These are phyloP conservation scores for Cheirogaleus medius DNA, from an alignment of 2,113 vertebrate genomes.

Conservation along the genomic window DNA sequence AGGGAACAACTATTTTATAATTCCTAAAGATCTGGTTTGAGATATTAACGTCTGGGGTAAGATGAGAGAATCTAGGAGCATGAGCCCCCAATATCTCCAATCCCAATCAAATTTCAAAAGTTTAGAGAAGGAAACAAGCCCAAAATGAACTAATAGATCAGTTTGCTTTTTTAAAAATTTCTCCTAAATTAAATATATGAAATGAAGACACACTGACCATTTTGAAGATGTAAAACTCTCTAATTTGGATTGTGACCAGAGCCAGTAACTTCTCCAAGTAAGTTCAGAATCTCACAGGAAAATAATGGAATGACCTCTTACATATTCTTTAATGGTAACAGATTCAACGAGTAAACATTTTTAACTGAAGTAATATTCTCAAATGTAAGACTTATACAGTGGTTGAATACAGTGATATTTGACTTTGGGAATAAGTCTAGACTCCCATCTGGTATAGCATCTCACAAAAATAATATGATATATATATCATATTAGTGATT, in stretches of 20 bases:
- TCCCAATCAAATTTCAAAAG: background rate
- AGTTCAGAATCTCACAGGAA: slow-evolving; percentile 35
- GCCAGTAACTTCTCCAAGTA: background rate
- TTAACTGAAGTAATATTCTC: background rate
- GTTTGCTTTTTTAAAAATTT: background rate
- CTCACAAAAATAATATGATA: background rate
- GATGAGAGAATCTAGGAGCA: background rate
- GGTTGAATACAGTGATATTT: background rate
- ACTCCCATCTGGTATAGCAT: background rate
- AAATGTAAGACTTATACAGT: background rate
- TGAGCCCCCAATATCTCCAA: background rate
- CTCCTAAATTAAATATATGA: background rate
- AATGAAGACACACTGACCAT: background rate
- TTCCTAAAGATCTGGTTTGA: background rate
- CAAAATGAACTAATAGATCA: background rate
- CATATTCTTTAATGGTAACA: background rate
- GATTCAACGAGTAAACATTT: background rate
- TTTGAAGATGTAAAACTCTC: background rate
- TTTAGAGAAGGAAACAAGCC: background rate
- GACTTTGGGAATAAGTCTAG: background rate
- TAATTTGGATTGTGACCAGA: background rate
- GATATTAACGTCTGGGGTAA: background rate
- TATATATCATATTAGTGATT: background rate
- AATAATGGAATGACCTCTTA: background rate
- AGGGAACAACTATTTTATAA: background rate